Evolutionary conservation across 1,140 invertebrate species (phyloP).

Genomic region (Macrobrachium rosenbergii): DNA sequence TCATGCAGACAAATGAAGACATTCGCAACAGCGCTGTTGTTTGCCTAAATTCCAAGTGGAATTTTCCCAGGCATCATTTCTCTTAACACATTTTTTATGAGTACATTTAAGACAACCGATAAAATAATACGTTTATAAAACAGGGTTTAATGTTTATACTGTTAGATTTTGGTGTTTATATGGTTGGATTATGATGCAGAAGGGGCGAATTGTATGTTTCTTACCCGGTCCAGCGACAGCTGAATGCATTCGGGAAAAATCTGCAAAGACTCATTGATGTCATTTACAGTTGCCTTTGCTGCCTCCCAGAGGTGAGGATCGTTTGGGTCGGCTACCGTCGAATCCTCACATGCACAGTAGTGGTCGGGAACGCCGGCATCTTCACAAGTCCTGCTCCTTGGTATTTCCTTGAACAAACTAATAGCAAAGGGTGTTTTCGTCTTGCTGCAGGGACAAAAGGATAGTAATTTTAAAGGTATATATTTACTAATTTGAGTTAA

Average conservation of each 20-base stretch:
- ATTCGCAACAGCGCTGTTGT: no score
- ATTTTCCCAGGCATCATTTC: no score
- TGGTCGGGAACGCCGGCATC: not conserved
- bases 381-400: not conserved
- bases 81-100: no score
- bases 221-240: not conserved
- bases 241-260: not conserved
- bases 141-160: not conserved
- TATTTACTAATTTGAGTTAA: no score
- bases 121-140: no score
- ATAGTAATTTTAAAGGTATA: no score
- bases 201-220: not conserved
- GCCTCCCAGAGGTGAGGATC: constrained; percentile 4
- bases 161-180: not conserved
- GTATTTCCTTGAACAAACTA: constrained; percentile 21
- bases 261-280: not conserved
- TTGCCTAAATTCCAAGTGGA: no score
- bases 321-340: not conserved
- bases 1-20: no score
- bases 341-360: constrained; percentile 12
- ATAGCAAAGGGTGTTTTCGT: not conserved
- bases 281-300: not conserved
- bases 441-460: no score
- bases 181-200: not conserved
- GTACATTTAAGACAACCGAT: no score